Evolutionary conservation across 2,113 vertebrate species (phyloP), one percentile per base, ranked within the genome.

Genomic region (Lagopus muta): DNA sequence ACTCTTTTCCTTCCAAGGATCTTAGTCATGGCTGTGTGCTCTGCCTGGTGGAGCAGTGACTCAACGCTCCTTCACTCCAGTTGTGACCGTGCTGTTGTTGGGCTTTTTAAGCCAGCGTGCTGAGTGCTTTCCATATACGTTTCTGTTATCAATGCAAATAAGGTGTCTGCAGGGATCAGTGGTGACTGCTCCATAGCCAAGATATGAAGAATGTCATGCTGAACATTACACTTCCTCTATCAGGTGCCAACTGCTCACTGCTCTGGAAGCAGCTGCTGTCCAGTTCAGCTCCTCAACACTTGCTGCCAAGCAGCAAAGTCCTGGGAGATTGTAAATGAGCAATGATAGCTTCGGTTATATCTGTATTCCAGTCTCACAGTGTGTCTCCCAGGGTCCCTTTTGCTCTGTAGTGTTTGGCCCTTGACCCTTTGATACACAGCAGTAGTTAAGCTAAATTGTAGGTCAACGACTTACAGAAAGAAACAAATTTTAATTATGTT

Each of bases 51-150:
- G 34, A 73, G 40, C 43, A 89, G 69, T 17, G 32, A 1, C 5
- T 64, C 4, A 6, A 6, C 1, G 1, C 13, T 75, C 16, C 8
- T 16, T 8, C 0, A 0, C 10, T 57, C 36, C 21, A 17, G 19
- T 15, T 71, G 40, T 72, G n/a, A 36, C 32, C 2, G 1, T 17
- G n/a, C 8, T 8, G 14, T 1, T 2, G 8, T 1, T 57, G 43
- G 48, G 43, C 7, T 50, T 71, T 74, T 15, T 21, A 66, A 57
- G 30, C 34, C 47, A 62, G 21, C 27, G 8, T 28, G 43, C 24
- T 43, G 32, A 74, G 30, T 32, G 54, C 21, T 74, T 74, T 58
- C 52, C 52, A 38, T 42, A 21, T 7, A 30, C 10, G 21, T 42
- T 58, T 45, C 54, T 58, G 30, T 40, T 64, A 28, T 40, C 34